phyloP scores from a whole-genome alignment of 2,797 vertebrate genomes.

The Cirrhinus mrigala region DNA sequence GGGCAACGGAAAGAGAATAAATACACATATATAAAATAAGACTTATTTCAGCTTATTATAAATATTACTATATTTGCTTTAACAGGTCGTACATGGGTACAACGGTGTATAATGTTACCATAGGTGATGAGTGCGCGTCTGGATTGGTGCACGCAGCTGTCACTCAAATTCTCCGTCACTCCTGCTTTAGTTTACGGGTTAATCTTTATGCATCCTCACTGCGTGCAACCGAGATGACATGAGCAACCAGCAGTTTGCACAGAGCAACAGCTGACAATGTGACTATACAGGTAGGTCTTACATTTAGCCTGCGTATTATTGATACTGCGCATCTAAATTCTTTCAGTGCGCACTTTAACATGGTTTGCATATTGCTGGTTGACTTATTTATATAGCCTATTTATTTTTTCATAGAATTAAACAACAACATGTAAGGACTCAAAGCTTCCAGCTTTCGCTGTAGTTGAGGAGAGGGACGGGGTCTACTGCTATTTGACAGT shows the following conservation, averaged over 20 bases:
- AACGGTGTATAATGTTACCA: not conserved
- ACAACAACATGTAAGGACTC: constrained; percentile 56
- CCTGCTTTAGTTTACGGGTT: constrained; percentile 62
- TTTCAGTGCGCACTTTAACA: not conserved
- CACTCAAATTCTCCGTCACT: constrained; percentile 72
- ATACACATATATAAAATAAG: not conserved
- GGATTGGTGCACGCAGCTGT: constrained; percentile 68
- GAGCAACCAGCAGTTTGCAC: constrained; percentile 53
- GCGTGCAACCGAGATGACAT: constrained; percentile 58
- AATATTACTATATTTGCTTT: not conserved
- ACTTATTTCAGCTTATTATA: not conserved
- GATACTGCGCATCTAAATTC: not conserved
- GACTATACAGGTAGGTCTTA: constrained; percentile 42
- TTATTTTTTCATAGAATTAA: not conserved
- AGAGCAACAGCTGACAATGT: constrained; percentile 68
- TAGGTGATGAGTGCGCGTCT: not conserved
- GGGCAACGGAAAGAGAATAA: not conserved
- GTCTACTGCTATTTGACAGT: constrained; percentile 14
- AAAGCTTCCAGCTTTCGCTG: constrained; percentile 44
- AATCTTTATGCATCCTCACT: constrained; percentile 66
- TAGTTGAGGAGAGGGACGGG: constrained; percentile 57
- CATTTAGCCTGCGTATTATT: constrained; percentile 1
- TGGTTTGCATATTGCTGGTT: not conserved
- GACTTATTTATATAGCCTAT: too few relatives aligned
- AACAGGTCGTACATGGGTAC: not conserved